Percentiles rank a stretch among this genome's conserved stretches.
phyloP scores from a whole-genome alignment of 1,140 invertebrate species.

The Cheumatopsyche charites region DNA sequence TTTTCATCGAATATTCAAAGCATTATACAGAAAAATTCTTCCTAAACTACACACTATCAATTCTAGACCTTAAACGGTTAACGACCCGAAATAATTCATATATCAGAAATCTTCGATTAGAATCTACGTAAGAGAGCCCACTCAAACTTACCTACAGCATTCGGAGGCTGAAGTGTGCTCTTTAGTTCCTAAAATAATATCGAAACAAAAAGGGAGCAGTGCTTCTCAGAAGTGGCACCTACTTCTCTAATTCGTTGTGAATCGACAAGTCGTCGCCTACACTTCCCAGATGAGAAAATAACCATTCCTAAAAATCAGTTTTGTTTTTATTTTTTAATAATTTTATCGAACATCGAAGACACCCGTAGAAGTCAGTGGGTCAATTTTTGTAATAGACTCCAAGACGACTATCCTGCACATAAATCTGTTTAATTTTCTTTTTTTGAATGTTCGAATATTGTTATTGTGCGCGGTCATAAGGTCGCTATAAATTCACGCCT shows the following conservation, averaged over 20 bases:
- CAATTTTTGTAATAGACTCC: conserved; percentile 26
- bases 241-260: background rate
- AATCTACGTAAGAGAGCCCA: no score
- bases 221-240: conserved; percentile 6
- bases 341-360: background rate
- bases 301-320: conserved; percentile 7
- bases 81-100: no score
- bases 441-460: conserved; percentile 23
- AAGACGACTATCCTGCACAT: conserved; percentile 23
- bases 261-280: background rate
- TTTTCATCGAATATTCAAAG: background rate
- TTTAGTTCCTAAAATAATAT: background rate
- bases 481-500: conserved; percentile 28
- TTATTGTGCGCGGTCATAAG: conserved; percentile 14
- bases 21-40: background rate
- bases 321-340: background rate
- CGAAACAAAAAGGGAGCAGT: conserved; percentile 10
- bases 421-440: conserved; percentile 34
- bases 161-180: no score
- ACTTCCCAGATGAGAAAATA: background rate
- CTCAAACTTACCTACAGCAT: no score
- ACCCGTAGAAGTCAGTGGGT: conserved; percentile 28
- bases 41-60: no score
- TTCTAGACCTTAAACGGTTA: no score
- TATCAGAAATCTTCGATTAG: no score